Evolutionary conservation across 2,888 invertebrate species (phyloP), one percentile per base, ranked within the genome.

Genomic region (Belgica antarctica): DNA sequence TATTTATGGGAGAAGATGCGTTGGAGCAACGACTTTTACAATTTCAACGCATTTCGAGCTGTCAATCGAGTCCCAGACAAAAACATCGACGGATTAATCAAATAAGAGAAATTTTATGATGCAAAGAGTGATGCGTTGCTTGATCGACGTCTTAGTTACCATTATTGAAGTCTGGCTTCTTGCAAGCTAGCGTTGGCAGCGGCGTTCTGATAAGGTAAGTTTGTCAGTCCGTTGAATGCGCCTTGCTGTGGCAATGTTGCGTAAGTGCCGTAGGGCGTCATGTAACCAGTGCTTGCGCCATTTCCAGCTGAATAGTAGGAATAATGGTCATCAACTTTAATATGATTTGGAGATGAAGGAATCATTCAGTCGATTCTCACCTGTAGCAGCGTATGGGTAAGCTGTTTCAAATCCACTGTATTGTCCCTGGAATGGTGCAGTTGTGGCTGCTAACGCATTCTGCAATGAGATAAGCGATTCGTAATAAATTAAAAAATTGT

Each of bases 91-190:
- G n/a, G n/a, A n/a, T n/a, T n/a, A n/a, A 68, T 57, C 47, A n/a
- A 59, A 15, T 46, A 46, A 3, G 46, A 27, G 25, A 24, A 15
- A 31, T 31, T 5, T 17, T 52, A 52, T 17, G 52, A 27, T 24
- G 25, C 3, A 10, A 12, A 27, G n/a, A 27, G 22, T 27, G 59
- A 59, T 59, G 24, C 59, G 15, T 59, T 27, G n/a, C 22, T 59
- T 25, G 10, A 10, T 24, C 27, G 25, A 2, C 24, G 31, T 12
- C 57, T 68, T 17, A 68, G 68, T 57, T 68, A 68, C 68, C 68
- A 73, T 74, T 74, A 74, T 74, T 74, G 74, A 70, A 74, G 72
- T 71, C 74, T 72, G 71, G 74, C 74, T 73, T 74, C 74, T 71
- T 74, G 74, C 73, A 74, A 66, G 72, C 74, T 73, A 71, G 74